Evolutionary conservation across 2,797 vertebrate species (phyloP), one percentile per base, ranked within the genome.

Genomic region (Nothura maculosa): DNA sequence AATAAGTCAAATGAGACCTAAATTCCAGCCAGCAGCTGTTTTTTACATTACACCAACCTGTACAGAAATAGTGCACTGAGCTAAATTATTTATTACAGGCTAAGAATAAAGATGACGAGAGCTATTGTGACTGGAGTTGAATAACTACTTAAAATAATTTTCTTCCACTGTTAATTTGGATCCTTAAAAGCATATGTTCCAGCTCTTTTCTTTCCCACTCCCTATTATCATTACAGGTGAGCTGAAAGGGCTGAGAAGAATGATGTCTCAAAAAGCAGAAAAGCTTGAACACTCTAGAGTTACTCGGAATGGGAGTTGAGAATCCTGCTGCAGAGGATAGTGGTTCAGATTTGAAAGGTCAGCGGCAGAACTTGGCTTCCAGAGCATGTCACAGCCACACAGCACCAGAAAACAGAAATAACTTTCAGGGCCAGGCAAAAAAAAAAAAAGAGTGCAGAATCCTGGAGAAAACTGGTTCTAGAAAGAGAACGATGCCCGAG

Each of bases 311-410:
- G 45, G 45, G 62, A 94, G 34, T 21, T 67, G 68, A 69, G 38
- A 75, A n/a, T 83, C 75, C 87, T 66, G 76, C 73, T 85, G 62
- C 45, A 87, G 68, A 66, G 94, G 84, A 87, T 25, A 78, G 47
- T 75, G 38, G 83, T 90, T 77, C 81, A 80, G 40, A 87, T 93
- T 73, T 81, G 73, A 92, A 95, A 94, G 86, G 86, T 94, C 93
- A 89, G 79, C 86, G 91, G 89, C 75, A 91, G 92, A 94, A 28
- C 72, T 86, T 94, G 85, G 87, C 85, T 88, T 94, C 70, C 63
- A 87, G 92, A 93, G 34, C 61, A 82, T n/a, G 81, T 81, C 85
- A 36, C 25, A 82, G 63, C 82, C 85, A 83, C 64, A 8, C 27
- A 85, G 22, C 61, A 82, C 36, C 42, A 69, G 80, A 52, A 70